Base-by-base conservation (phyloP, 2,888 invertebrate species). In the Hartigia nigra region DNA sequence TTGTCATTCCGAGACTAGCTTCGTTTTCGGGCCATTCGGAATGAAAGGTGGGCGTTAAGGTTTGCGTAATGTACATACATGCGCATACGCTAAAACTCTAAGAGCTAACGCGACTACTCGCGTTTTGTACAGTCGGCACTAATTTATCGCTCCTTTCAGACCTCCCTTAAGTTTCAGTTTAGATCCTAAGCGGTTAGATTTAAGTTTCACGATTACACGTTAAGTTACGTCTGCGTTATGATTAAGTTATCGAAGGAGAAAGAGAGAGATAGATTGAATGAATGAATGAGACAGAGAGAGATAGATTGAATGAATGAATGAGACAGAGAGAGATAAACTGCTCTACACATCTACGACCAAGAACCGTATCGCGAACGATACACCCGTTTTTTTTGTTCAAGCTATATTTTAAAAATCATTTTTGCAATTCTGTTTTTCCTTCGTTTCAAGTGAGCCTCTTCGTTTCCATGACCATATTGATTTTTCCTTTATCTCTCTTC, bases 61-160 rank as follows among this genome's bases (percentile, higher is more conserved):
- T 23, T 55, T 55, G 55, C 23, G 23, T 55, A n/a, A n/a, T n/a
- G 55, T 1, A 23, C 55, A n/a, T n/a, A 23, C 55, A 55, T 23
- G 55, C 55, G 55, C 55, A 5, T 23, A 9, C 9, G 55, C 55
- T 9, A 2, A 23, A 55, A 23, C 23, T 9, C 55, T 55, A 55
- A 23, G 55, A 55, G 23, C 0, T 23, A 55, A 9, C 55, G 55
- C 55, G 55, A 9, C 23, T 14, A 55, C 55, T 55, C 55, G 55
- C 55, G 55, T 55, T 87, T 86, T 90, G 90, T 90, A 89, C 89
- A 90, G 90, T 88, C 86, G 86, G 75, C 75, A 78, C 78, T 78
- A 75, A 78, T 78, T 78, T 78, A 78, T 55, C 23, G 55, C 55
- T 55, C 55, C 55, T 23, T 23, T 55, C 55, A 23, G 23, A 55